These are phyloP conservation scores for Cavia porcellus DNA, from an alignment of 2,113 vertebrate species.

Conservation along the genomic window DNA sequence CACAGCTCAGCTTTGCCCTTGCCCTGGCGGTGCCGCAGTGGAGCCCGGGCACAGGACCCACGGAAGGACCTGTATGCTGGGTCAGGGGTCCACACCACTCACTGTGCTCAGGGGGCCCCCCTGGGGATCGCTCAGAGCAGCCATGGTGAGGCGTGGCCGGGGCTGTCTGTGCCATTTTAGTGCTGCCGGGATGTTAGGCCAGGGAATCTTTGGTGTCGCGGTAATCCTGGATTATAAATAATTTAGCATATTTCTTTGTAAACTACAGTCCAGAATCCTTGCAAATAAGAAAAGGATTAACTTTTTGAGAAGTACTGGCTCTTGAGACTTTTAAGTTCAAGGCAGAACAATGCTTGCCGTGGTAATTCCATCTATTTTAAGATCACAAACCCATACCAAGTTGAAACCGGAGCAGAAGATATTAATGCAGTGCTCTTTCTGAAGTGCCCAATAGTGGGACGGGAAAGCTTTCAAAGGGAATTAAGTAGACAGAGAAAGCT, in stretches of 20 bases:
- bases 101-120: fast-evolving
- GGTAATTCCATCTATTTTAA: constrained; percentile 86
- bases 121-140: neutral
- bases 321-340: constrained; percentile 77
- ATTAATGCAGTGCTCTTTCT: constrained; percentile 69
- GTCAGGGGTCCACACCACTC: neutral
- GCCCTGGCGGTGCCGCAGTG: fast-evolving
- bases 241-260: constrained; percentile 78
- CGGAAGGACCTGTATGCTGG: neutral
- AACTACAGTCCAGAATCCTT: constrained; percentile 77
- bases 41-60: neutral
- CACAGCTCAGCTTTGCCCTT: neutral
- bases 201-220: constrained; percentile 75
- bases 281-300: constrained; percentile 81
- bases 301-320: constrained; percentile 78
- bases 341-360: constrained; percentile 72
- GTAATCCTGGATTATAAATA: constrained; percentile 81
- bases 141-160: neutral
- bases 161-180: constrained; percentile 46
- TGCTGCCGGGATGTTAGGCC: constrained; percentile 11
- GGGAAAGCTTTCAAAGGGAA: constrained; percentile 70
- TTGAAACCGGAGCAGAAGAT: constrained; percentile 78
- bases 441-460: constrained; percentile 65
- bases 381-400: constrained; percentile 83
- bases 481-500: constrained; percentile 73